These are phyloP conservation scores for Amblyraja radiata DNA, from an alignment of 2,797 vertebrate genomes.

Conservation along the genomic window DNA sequence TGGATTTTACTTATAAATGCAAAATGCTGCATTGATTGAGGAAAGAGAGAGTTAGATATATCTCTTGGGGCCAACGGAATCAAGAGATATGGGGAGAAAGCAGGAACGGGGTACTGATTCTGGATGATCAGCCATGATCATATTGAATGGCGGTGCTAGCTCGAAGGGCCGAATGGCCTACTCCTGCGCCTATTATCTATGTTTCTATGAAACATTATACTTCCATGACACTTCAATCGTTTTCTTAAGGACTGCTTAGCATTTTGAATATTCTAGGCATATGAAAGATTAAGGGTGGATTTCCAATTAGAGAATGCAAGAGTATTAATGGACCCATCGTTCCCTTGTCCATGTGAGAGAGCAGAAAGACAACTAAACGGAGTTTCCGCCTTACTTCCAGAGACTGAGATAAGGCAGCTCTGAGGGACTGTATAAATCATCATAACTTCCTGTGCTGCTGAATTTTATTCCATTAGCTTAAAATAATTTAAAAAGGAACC, in stretches of 20 bases:
- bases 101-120: no score
- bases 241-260: background rate
- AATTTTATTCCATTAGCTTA: conserved; percentile 10
- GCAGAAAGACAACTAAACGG: background rate
- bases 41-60: no score
- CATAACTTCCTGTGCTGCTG: background rate
- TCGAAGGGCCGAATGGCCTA: no score
- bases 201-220: background rate
- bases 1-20: background rate
- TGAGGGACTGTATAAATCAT: background rate
- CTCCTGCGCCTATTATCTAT: no score
- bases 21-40: no score
- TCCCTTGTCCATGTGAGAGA: background rate
- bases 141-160: no score
- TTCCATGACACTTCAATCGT: background rate
- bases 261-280: background rate
- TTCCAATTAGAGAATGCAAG: background rate
- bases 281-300: background rate
- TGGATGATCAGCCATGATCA: no score
- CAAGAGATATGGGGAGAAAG: no score
- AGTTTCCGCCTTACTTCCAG: background rate
- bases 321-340: background rate
- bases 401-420: background rate
- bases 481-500: conserved; percentile 1
- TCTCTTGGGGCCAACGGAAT: no score